Percentiles rank a stretch among this genome's conserved stretches.
phyloP scores from a whole-genome alignment of 2,888 invertebrate species.

The Andrena flavipes region DNA sequence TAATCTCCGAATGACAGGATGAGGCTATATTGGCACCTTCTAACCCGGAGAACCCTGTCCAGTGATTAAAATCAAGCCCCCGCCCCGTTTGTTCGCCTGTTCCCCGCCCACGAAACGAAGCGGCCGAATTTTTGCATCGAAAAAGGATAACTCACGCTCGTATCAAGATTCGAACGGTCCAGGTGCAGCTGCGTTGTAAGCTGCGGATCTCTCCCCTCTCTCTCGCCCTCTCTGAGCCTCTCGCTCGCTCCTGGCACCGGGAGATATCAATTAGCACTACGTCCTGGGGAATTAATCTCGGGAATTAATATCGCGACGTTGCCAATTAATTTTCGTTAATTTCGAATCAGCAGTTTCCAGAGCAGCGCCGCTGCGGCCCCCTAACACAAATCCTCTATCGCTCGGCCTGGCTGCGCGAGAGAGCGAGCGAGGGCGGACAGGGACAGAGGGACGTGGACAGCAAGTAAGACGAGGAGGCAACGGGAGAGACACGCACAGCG shows the following conservation, averaged over 20 bases:
- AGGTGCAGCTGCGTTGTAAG: slow-evolving; percentile 58
- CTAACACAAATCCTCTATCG: slow-evolving; percentile 72
- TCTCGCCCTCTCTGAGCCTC: slow-evolving; percentile 31
- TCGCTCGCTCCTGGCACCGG: slow-evolving; percentile 68
- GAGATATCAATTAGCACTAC: slow-evolving; percentile 81
- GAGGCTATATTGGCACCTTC: too few species aligned
- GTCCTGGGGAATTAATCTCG: slow-evolving; percentile 79
- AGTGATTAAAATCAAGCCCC: slow-evolving; percentile 29
- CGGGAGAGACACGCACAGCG: slow-evolving; percentile 20
- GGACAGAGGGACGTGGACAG: slow-evolving; percentile 39
- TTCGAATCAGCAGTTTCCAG: slow-evolving; percentile 83
- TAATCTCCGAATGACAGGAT: too few species aligned
- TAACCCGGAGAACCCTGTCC: too few species aligned
- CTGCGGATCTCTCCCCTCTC: slow-evolving; percentile 50
- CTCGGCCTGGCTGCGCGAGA: slow-evolving; percentile 47
- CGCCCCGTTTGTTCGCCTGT: not conserved
- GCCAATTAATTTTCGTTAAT: slow-evolving; percentile 84
- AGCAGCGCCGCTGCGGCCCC: slow-evolving; percentile 69
- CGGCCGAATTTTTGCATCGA: slow-evolving; percentile 28
- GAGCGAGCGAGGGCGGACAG: slow-evolving; percentile 44
- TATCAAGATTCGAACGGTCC: slow-evolving; percentile 57
- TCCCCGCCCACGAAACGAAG: not conserved
- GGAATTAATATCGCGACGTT: slow-evolving; percentile 81
- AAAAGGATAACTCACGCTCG: slow-evolving; percentile 41
- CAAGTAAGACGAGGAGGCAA: slow-evolving; percentile 7